Evolutionary conservation across 2,797 vertebrate species (phyloP).

Genomic region (Buphagus erythrorhynchus): DNA sequence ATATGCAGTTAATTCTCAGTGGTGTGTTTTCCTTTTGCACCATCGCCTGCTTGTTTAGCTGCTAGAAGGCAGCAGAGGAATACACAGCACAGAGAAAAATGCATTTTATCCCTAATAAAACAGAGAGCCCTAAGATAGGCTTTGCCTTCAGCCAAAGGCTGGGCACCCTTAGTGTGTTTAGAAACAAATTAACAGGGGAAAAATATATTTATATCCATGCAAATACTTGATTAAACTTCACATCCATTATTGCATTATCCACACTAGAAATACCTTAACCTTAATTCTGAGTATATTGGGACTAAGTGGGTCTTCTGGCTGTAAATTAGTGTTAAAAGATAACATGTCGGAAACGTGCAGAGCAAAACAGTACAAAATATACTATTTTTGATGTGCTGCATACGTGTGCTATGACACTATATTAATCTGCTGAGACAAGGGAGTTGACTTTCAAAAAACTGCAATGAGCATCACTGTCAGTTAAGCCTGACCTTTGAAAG

Average conservation of each 20-base stretch:
- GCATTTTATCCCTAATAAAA: not conserved
- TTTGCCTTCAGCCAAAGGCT: not conserved
- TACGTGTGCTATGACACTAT: not conserved
- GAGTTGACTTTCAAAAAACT: not conserved
- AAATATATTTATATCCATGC: not conserved
- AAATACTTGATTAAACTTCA: not conserved
- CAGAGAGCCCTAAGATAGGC: not conserved
- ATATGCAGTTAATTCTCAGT: not conserved
- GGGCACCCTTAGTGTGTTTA: not conserved
- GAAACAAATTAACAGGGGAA: not conserved
- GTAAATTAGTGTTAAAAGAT: conserved; percentile 3
- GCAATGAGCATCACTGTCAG: conserved; percentile 42
- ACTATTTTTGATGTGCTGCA: not conserved
- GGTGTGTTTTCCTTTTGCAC: not conserved
- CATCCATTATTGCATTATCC: not conserved
- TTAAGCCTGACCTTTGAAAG: conserved; percentile 64
- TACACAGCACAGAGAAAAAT: not conserved
- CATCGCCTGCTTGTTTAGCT: not conserved
- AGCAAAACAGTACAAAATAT: not conserved
- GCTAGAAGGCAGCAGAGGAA: not conserved
- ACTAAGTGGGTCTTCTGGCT: not conserved
- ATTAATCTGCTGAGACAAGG: not conserved
- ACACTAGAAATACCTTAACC: not conserved
- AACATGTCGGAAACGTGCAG: not conserved
- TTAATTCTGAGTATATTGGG: not conserved